phyloP scores from a whole-genome alignment of 2,888 invertebrate species.

The Carcina quercana region DNA sequence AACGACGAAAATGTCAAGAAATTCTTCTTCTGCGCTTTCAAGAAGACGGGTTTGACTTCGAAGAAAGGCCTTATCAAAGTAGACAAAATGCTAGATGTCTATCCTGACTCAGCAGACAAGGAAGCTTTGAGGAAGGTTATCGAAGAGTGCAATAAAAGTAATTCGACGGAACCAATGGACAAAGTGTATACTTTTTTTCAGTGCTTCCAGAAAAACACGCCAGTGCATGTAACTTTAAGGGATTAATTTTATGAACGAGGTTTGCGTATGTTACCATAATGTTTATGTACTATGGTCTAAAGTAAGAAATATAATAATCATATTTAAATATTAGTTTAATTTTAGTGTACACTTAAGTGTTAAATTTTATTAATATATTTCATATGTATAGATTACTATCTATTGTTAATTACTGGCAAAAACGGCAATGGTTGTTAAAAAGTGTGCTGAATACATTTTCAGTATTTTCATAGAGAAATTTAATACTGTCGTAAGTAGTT shows the following conservation, averaged over 20 bases:
- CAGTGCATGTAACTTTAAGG: slow-evolving; percentile 2
- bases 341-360: too few relatives aligned
- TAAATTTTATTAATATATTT: too few relatives aligned
- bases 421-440: too few relatives aligned
- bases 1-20: slow-evolving; percentile 41
- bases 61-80: slow-evolving; percentile 39
- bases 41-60: slow-evolving; percentile 31
- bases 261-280: too few relatives aligned
- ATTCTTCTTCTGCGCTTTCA: slow-evolving; percentile 44
- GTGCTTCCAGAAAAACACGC: slow-evolving; percentile 31
- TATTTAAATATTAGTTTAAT: too few relatives aligned
- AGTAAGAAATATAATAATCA: too few relatives aligned
- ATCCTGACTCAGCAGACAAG: slow-evolving; percentile 32
- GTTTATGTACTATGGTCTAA: too few relatives aligned
- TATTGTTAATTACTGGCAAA: too few relatives aligned
- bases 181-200: slow-evolving; percentile 39
- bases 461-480: too few relatives aligned
- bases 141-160: slow-evolving; percentile 33
- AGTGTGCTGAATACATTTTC: too few relatives aligned
- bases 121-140: slow-evolving; percentile 32
- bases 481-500: too few relatives aligned
- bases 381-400: too few relatives aligned
- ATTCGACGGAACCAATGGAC: slow-evolving; percentile 32
- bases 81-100: slow-evolving; percentile 35
- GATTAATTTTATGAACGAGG: not conserved